phyloP scores from a whole-genome alignment of 2,797 vertebrate genomes.

The Chaenodraco wilsoni region DNA sequence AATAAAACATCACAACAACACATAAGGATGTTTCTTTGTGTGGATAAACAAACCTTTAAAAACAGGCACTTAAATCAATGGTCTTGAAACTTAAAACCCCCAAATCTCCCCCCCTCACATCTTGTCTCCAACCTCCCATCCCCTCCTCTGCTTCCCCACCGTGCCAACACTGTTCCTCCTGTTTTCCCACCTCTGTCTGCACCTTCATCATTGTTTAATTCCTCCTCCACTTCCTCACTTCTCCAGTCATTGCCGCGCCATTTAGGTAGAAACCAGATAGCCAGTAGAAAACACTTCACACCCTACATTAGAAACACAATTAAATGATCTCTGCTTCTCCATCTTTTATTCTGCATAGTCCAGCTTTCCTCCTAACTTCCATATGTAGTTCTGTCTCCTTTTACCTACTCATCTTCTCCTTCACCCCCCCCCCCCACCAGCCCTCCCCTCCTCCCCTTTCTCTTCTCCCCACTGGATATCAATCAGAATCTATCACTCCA shows the following conservation, averaged over 20 bases:
- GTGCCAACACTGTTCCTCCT: slow-evolving; percentile 13
- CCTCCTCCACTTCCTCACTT: slow-evolving; percentile 3
- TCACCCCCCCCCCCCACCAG: not conserved
- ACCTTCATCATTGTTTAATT: not conserved
- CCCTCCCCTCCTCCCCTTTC: slow-evolving; percentile 8
- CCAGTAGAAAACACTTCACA: not conserved
- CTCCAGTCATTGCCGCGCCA: not conserved
- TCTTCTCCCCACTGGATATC: slow-evolving; percentile 81
- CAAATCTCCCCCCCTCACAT: not conserved
- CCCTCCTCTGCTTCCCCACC: not conserved
- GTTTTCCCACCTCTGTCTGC: slow-evolving; percentile 31
- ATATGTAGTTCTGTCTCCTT: not conserved
- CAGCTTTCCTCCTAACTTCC: not conserved
- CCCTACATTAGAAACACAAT: slow-evolving; percentile 12
- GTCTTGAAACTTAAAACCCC: not conserved
- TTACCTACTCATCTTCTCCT: slow-evolving; percentile 13
- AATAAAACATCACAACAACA: not conserved
- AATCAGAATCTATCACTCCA: slow-evolving; percentile 85
- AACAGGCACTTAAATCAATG: not conserved
- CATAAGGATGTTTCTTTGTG: not conserved
- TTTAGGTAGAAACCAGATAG: not conserved
- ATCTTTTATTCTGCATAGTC: not conserved
- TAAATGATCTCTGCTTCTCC: slow-evolving; percentile 6
- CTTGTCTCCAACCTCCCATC: not conserved
- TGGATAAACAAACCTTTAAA: not conserved